These are phyloP conservation scores for Leptopilina myrica DNA, from an alignment of 2,888 invertebrate species.

Conservation along the genomic window DNA sequence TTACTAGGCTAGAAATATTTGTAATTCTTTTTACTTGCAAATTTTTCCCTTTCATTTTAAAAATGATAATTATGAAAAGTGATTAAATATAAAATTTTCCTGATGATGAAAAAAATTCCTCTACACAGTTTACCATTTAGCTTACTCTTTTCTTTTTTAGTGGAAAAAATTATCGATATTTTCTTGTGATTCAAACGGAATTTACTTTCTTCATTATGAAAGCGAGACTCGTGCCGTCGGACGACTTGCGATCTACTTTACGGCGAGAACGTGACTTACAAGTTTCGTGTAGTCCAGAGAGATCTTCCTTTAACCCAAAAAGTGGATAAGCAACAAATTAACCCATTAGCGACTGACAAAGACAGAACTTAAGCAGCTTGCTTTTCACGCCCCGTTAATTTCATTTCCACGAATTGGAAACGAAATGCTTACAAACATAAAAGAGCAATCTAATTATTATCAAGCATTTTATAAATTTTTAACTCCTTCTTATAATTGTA, in stretches of 20 bases:
- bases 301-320: conserved; percentile 27
- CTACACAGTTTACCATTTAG: too few relatives aligned
- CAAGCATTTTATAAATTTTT: not conserved
- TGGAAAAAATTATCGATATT: conserved; percentile 56
- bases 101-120: too few relatives aligned
- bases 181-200: conserved; percentile 63
- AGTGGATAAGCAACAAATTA: conserved; percentile 38
- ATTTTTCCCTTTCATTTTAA: too few relatives aligned
- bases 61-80: too few relatives aligned
- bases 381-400: not conserved
- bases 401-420: not conserved
- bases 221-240: conserved; percentile 60
- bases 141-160: too few relatives aligned
- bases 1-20: too few relatives aligned
- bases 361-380: conserved; percentile 15
- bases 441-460: not conserved
- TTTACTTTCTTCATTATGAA: conserved; percentile 68
- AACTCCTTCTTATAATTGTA: not conserved
- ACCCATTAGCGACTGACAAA: conserved; percentile 22
- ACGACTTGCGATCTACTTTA: conserved; percentile 68
- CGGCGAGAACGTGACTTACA: conserved; percentile 70
- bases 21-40: too few relatives aligned
- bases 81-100: too few relatives aligned
- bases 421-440: not conserved
- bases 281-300: conserved; percentile 48